phyloP scores from a whole-genome alignment of 2,113 vertebrate genomes.

The Gasterosteus nipponicus region DNA sequence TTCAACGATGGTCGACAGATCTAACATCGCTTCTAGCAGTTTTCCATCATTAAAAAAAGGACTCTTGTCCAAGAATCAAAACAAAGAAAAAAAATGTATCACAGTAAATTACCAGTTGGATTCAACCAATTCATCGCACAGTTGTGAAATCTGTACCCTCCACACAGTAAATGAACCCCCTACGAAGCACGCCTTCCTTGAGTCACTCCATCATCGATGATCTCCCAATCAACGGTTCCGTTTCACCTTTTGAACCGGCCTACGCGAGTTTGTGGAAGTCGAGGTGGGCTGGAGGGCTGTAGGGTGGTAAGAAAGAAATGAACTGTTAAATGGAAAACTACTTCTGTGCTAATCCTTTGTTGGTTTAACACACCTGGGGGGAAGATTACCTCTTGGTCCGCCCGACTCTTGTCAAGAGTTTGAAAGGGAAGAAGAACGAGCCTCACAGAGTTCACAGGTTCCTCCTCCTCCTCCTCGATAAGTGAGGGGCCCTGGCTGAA shows the following conservation, averaged over 20 bases:
- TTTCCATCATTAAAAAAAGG: not conserved
- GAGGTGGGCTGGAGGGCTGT: not conserved
- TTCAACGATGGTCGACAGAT: not conserved
- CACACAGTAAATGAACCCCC: not conserved
- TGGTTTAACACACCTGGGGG: slow-evolving; percentile 50
- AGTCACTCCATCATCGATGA: not conserved
- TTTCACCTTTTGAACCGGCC: slow-evolving; percentile 1
- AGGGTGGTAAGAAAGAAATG: not conserved
- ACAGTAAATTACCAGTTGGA: not conserved
- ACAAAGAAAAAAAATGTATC: not conserved
- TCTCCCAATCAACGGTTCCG: fast-evolving
- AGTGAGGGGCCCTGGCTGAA: slow-evolving; percentile 29
- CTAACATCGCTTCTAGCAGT: not conserved
- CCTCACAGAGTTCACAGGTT: slow-evolving; percentile 7
- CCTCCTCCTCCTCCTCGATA: slow-evolving; percentile 11
- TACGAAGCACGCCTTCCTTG: no score
- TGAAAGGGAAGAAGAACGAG: slow-evolving; percentile 15
- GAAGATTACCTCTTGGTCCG: slow-evolving; percentile 29
- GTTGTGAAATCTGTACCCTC: not conserved
- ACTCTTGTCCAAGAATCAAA: not conserved
- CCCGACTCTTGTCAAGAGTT: slow-evolving; percentile 15
- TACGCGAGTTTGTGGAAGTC: not conserved
- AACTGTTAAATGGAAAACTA: slow-evolving; percentile 7
- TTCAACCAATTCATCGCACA: not conserved
- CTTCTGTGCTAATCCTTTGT: slow-evolving; percentile 35